Evolutionary conservation across 1,140 invertebrate genomes (phyloP), one percentile per base, ranked within the genome.

Genomic region (Dufourea novaeangliae): DNA sequence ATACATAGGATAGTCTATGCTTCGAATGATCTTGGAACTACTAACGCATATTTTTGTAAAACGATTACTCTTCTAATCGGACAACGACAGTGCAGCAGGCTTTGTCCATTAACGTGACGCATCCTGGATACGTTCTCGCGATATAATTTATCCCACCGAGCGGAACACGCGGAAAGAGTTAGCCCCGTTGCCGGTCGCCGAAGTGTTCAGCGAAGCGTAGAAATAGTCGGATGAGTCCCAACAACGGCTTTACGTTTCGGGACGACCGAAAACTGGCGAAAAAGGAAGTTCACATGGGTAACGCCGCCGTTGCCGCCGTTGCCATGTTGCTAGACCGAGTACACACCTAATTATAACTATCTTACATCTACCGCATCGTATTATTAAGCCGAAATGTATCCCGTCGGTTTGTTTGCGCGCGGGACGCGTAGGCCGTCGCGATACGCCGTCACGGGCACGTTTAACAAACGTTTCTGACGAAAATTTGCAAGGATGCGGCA

Each of bases 281-380:
- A 75, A 87, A 91, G 90, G 91, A 92, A 90, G 90, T 92, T 91
- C 91, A 92, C 91, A 91, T 92, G 91, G 88, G 87, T 92, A 91
- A 83, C 86, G 88, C 84, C 83, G 90, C n/a, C n/a, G n/a, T n/a
- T n/a, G n/a, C n/a, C n/a, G n/a, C n/a, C n/a, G n/a, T n/a, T n/a
- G 46, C n/a, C 86, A 88, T 87, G 88, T 89, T 90, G 88, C 90
- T 92, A 92, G 90, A 90, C 88, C 86, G 87, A 86, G 88, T 88
- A 85, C 86, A 84, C 80, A 85, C 89, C 89, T 92, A 92, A 92
- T 92, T 92, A 91, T 88, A 91, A 91, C 90, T 92, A 91, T 92
- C 90, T 91, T 88, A 88, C 89, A 92, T 91, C 90, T 91, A 90
- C 86, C 77, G 83, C 67, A 57, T 85, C 73, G 87, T 91, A 88